phyloP scores from a whole-genome alignment of 2,888 invertebrate species.

The Drosophila hamatofila region DNA sequence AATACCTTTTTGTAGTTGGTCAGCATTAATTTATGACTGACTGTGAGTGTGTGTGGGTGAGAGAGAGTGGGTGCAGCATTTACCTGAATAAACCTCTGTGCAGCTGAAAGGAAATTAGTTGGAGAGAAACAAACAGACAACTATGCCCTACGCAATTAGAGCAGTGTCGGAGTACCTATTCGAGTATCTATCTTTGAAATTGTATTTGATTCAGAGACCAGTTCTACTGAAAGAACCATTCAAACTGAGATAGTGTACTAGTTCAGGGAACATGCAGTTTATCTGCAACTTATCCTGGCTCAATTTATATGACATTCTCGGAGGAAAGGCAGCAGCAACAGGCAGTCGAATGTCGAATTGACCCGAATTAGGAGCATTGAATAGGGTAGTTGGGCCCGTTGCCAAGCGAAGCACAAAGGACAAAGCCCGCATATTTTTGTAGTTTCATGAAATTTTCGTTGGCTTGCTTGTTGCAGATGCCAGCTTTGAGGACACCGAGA shows the following conservation, averaged over 20 bases:
- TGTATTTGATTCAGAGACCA: background rate
- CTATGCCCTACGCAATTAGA: background rate
- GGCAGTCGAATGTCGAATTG: background rate
- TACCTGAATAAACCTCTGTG: background rate
- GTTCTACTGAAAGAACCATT: background rate
- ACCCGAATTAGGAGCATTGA: too few relatives aligned
- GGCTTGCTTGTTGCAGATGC: conserved; percentile 54
- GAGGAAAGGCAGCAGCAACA: background rate
- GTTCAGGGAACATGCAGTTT: background rate
- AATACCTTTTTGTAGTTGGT: background rate
- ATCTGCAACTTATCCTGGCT: too few relatives aligned
- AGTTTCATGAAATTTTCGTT: background rate
- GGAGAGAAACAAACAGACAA: too few relatives aligned
- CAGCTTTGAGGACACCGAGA: conserved; percentile 83
- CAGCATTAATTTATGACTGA: background rate
- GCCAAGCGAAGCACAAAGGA: background rate
- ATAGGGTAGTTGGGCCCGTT: background rate
- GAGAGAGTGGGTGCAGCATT: background rate
- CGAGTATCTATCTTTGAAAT: too few relatives aligned
- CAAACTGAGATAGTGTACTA: background rate
- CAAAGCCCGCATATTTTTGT: background rate
- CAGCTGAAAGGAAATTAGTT: too few relatives aligned
- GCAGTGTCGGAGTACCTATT: background rate
- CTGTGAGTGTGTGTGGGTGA: background rate
- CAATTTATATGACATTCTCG: too few relatives aligned